phyloP scores from a whole-genome alignment of 1,140 invertebrate genomes.

The Zaprionus inermis region DNA sequence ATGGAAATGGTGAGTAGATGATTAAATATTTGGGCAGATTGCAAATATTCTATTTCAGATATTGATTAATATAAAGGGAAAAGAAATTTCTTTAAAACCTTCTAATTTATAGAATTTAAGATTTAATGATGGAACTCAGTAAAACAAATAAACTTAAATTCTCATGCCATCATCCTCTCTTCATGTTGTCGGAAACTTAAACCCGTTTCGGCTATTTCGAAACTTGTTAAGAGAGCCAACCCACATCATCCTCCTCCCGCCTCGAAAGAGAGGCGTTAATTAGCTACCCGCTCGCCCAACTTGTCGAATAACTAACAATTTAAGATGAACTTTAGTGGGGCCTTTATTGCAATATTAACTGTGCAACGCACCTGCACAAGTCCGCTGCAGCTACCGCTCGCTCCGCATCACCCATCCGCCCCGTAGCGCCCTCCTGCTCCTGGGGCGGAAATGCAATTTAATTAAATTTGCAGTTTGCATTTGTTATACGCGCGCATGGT shows the following conservation, averaged over 20 bases:
- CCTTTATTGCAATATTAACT: slow-evolving; percentile 73
- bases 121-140: too few relatives aligned
- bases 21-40: too few relatives aligned
- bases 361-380: slow-evolving; percentile 8
- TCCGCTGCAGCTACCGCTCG: neutral
- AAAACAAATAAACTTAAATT: neutral
- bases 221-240: neutral
- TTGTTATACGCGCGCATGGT: slow-evolving; percentile 46
- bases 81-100: too few relatives aligned
- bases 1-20: too few relatives aligned
- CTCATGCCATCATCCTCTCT: neutral
- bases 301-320: slow-evolving; percentile 56
- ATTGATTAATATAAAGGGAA: too few relatives aligned
- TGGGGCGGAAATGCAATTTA: slow-evolving; percentile 56
- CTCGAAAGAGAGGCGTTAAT: slow-evolving; percentile 22
- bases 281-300: slow-evolving; percentile 19
- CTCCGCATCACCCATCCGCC: too few relatives aligned
- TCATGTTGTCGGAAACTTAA: neutral
- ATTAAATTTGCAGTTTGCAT: slow-evolving; percentile 78
- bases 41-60: too few relatives aligned
- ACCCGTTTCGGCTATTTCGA: neutral
- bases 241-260: neutral
- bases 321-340: slow-evolving; percentile 47
- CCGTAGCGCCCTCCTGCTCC: too few relatives aligned
- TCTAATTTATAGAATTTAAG: too few relatives aligned